phyloP scores from a whole-genome alignment of 1,140 invertebrate species.

The Heliconius eleuchia region DNA sequence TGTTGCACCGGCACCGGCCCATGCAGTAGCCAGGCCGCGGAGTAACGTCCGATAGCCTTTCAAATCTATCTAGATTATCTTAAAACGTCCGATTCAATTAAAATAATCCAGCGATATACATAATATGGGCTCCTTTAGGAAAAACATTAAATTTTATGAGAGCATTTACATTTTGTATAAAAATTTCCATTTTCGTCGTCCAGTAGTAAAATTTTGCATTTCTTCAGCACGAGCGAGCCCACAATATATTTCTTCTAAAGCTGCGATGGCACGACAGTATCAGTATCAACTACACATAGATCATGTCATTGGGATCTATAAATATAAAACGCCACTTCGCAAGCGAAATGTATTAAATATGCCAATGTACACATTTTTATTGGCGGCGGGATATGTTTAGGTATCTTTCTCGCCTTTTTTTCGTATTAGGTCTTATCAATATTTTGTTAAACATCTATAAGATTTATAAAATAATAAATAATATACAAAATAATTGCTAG shows the following conservation, averaged over 20 bases:
- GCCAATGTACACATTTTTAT: constrained; percentile 36
- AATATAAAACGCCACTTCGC: constrained; percentile 42
- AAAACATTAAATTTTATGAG: neutral
- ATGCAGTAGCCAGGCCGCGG: constrained; percentile 26
- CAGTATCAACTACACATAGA: constrained; percentile 41
- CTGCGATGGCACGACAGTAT: constrained; percentile 24
- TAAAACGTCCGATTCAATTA: constrained; percentile 13
- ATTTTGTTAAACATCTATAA: too few relatives aligned
- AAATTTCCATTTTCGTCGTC: neutral
- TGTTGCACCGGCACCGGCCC: constrained; percentile 46
- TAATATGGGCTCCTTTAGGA: neutral
- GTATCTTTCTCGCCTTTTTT: constrained; percentile 18
- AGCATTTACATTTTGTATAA: neutral
- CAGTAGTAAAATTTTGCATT: neutral
- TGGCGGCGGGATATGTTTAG: constrained; percentile 38
- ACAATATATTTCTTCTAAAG: constrained; percentile 17
- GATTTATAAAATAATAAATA: too few relatives aligned
- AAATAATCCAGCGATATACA: neutral
- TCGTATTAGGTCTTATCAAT: neutral
- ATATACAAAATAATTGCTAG: too few relatives aligned
- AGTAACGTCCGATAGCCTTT: constrained; percentile 41
- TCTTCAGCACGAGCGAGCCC: neutral
- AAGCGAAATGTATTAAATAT: constrained; percentile 44
- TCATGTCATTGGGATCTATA: constrained; percentile 43
- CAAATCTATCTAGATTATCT: constrained; percentile 18